Evolutionary conservation across 2,797 vertebrate species (phyloP), one percentile per base, ranked within the genome.

Genomic region (Cyprinella venusta): DNA sequence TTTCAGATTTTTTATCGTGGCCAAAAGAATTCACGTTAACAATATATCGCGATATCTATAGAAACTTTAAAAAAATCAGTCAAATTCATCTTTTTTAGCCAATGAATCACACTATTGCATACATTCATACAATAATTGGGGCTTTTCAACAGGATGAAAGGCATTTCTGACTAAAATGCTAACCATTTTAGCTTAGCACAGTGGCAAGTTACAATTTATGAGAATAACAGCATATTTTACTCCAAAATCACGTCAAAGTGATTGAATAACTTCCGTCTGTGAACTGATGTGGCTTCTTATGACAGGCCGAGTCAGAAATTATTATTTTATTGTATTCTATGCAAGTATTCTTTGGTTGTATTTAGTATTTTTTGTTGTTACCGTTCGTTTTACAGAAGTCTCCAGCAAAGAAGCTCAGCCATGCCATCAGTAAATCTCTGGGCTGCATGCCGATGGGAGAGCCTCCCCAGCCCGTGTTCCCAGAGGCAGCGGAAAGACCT

Each of bases 381-480:
- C 1, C 45, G 21, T 40, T 61, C 21, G 7, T 65, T 91, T 89
- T 81, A 86, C 95, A 99, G 98, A 99, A 99, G 90, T 99, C 98
- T 21, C 98, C 98, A 5, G 97, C 98, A 77, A 99, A 99, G 95
- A 99, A 99, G 95, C 95, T 99, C 93, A 98, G 97, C 96, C 98
- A 99, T 36, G 98, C 98, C 15, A 99, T 99, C 94, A 98, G 97
- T 87, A 98, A 97, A 88, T 99, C 98, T 5, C 93, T 99, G 10
- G 98, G 98, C 79, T 99, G 98, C 0, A 96, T 99, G 24, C 98
- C 97, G 80, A 97, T 96, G 33, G 93, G 97, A 89, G 98, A 99
- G 38, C 95, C 96, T 0, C 96, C 97, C 0, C 97, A 97, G 84
- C 98, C 97, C 0, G 91, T 98, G 71, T 99, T 98, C 89, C 97